Evolutionary conservation across 2,888 invertebrate genomes (phyloP).

Genomic region (Cataglyphis rosenhaueri): DNA sequence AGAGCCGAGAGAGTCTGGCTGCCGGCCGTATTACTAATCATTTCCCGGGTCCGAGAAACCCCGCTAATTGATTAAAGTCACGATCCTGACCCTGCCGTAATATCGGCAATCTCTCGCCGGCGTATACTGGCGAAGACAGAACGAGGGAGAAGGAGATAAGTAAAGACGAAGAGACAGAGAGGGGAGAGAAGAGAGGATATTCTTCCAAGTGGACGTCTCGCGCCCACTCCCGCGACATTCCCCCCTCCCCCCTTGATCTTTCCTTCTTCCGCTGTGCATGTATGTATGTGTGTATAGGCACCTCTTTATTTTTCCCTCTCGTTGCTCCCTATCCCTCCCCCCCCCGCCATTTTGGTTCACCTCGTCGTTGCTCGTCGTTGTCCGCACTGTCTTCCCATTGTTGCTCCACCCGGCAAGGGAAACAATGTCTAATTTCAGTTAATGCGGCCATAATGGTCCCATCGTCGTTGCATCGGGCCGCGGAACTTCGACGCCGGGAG

Average conservation of each 20-base stretch:
- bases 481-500: slow-evolving; percentile 64
- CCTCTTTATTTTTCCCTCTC: slow-evolving; percentile 47
- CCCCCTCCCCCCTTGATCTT: slow-evolving; percentile 31
- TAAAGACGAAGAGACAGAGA: slow-evolving; percentile 16
- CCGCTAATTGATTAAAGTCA: slow-evolving; percentile 85
- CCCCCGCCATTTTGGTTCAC: not conserved
- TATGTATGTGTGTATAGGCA: not conserved
- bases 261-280: slow-evolving; percentile 39
- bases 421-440: slow-evolving; percentile 82
- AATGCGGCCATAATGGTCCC: slow-evolving; percentile 79
- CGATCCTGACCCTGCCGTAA: slow-evolving; percentile 83
- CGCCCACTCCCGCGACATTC: slow-evolving; percentile 55
- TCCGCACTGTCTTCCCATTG: slow-evolving; percentile 67
- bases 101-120: slow-evolving; percentile 81
- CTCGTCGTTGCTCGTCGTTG: slow-evolving; percentile 10
- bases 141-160: slow-evolving; percentile 46
- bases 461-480: slow-evolving; percentile 67
- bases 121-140: slow-evolving; percentile 63
- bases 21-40: slow-evolving; percentile 83
- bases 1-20: slow-evolving; percentile 63
- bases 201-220: slow-evolving; percentile 55
- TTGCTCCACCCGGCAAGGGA: slow-evolving; percentile 74
- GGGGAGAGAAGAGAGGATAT: not conserved
- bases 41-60: slow-evolving; percentile 84
- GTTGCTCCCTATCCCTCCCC: slow-evolving; percentile 61